These are phyloP conservation scores for Folsomia candida DNA, from an alignment of 2,888 invertebrate species.

Conservation along the genomic window DNA sequence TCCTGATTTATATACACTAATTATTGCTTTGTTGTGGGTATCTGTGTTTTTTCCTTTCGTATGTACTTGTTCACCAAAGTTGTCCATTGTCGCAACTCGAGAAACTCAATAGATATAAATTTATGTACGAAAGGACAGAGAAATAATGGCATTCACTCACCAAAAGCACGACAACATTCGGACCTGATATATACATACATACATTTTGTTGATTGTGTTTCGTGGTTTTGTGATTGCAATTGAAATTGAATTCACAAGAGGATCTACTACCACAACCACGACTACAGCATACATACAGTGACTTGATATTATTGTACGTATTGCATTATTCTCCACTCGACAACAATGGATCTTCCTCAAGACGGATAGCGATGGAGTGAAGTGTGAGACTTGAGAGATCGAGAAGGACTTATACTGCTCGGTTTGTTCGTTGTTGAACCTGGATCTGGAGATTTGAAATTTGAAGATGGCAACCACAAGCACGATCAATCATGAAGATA, in stretches of 20 bases:
- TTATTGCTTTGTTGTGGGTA: background rate
- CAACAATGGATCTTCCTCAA: background rate
- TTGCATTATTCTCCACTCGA: background rate
- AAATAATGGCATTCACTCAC: background rate
- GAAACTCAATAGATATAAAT: background rate
- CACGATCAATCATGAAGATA: constrained; percentile 42
- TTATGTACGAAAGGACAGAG: background rate
- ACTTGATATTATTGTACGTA: background rate
- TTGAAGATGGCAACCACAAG: constrained; percentile 40
- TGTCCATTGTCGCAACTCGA: background rate
- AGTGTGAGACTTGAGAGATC: background rate
- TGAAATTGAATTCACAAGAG: background rate
- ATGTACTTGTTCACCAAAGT: background rate
- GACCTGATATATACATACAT: background rate
- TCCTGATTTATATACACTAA: background rate
- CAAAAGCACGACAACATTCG: background rate
- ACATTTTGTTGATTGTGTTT: background rate
- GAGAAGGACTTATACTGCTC: background rate
- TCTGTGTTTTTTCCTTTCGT: background rate
- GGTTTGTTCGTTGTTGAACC: background rate
- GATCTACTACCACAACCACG: background rate
- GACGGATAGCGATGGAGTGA: background rate
- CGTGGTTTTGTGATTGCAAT: background rate
- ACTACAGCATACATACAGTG: background rate
- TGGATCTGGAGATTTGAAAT: constrained; percentile 2